These are phyloP conservation scores for Nycticryphes semicollaris DNA, from an alignment of 2,113 vertebrate genomes.

Conservation along the genomic window DNA sequence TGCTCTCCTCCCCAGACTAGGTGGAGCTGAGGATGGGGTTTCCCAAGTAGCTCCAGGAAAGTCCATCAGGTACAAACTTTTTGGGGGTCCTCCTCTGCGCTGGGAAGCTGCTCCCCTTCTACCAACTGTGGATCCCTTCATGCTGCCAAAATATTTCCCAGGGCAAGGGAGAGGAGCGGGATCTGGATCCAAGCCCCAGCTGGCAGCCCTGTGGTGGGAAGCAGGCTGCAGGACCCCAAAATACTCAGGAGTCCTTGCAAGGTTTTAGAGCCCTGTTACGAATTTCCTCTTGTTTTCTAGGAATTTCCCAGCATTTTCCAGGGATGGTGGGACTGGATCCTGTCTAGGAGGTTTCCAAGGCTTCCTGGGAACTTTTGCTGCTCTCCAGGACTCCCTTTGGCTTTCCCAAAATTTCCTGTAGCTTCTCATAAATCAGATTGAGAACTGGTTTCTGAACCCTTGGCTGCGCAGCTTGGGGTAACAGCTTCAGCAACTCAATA, in stretches of 20 bases:
- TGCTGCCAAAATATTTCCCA: not conserved
- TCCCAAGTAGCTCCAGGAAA: not conserved
- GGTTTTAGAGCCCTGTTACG: not conserved
- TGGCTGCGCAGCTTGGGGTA: not conserved
- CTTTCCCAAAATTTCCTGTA: not conserved
- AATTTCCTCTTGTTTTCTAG: not conserved
- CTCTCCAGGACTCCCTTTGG: accelerated
- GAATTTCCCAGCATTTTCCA: not conserved
- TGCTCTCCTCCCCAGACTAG: not conserved
- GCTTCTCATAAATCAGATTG: not conserved
- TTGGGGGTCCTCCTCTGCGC: not conserved
- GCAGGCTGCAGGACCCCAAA: not conserved
- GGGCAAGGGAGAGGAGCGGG: not conserved
- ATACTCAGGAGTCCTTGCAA: accelerated
- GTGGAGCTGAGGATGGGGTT: not conserved
- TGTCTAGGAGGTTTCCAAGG: not conserved
- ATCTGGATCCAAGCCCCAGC: accelerated
- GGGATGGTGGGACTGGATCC: accelerated
- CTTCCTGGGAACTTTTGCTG: not conserved
- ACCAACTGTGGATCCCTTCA: not conserved
- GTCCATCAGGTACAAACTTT: not conserved
- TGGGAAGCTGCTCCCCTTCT: not conserved
- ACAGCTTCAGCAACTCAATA: not conserved
- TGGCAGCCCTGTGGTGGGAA: not conserved
- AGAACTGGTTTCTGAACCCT: not conserved